phyloP scores from a whole-genome alignment of 2,113 vertebrate species.

The Sturnus vulgaris region DNA sequence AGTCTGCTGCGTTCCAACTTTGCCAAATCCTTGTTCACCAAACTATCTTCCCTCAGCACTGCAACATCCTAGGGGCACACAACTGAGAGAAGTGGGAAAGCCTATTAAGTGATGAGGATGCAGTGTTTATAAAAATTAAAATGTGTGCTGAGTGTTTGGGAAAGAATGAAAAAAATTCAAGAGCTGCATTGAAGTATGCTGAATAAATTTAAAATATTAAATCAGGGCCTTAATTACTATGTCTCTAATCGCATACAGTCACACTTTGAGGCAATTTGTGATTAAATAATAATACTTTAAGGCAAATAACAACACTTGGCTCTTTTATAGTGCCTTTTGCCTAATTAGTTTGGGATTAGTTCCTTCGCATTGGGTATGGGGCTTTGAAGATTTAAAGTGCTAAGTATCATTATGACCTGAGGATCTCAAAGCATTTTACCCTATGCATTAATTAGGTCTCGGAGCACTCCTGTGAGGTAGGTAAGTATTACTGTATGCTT shows the following conservation, averaged over 20 bases:
- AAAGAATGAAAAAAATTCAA: constrained; percentile 59
- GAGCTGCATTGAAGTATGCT: constrained; percentile 54
- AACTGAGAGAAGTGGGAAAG: constrained; percentile 43
- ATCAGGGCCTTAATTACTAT: constrained; percentile 61
- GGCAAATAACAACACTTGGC: constrained; percentile 62
- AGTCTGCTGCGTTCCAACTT: neutral
- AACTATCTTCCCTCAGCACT: constrained; percentile 52
- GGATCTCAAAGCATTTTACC: constrained; percentile 59
- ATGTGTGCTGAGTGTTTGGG: constrained; percentile 40
- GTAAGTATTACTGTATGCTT: constrained; percentile 5
- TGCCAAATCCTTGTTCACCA: constrained; percentile 40
- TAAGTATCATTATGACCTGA: constrained; percentile 63
- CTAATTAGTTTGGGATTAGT: constrained; percentile 71
- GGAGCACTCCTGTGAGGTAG: constrained; percentile 25
- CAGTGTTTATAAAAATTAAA: constrained; percentile 60
- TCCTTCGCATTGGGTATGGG: constrained; percentile 58
- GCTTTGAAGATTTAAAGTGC: constrained; percentile 69
- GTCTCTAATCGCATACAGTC: constrained; percentile 56
- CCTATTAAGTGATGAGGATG: constrained; percentile 48
- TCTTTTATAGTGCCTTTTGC: constrained; percentile 66
- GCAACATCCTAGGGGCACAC: constrained; percentile 33
- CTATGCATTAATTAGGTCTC: constrained; percentile 48
- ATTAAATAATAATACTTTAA: constrained; percentile 70
- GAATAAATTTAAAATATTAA: constrained; percentile 70
- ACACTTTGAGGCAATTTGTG: constrained; percentile 63